Evolutionary conservation across 2,888 invertebrate species (phyloP).

Genomic region (Chironomus riparius): DNA sequence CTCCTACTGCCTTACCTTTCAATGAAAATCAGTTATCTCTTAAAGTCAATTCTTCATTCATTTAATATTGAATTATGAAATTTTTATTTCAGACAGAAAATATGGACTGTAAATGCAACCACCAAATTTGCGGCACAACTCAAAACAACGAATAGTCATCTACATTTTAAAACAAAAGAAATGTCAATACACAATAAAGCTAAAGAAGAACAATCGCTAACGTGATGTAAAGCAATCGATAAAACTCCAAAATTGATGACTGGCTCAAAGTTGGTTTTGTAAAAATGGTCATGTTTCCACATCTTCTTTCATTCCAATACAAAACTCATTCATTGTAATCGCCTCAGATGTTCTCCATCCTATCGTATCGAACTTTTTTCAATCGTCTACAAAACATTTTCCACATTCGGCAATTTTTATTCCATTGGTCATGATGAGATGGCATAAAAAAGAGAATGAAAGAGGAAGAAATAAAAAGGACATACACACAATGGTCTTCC

Average conservation of each 20-base stretch:
- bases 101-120: too few relatives aligned
- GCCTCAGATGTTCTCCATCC: not conserved
- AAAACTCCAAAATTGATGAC: constrained; percentile 15
- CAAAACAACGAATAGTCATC: too few relatives aligned
- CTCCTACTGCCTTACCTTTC: too few relatives aligned
- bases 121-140: too few relatives aligned
- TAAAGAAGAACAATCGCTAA: not conserved
- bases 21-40: too few relatives aligned
- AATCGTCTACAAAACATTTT: not conserved
- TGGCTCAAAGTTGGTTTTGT: constrained; percentile 13
- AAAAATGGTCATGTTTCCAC: constrained; percentile 19
- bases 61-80: too few relatives aligned
- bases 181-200: too few relatives aligned
- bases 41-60: too few relatives aligned
- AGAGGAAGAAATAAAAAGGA: not conserved
- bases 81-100: too few relatives aligned
- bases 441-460: not conserved
- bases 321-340: not conserved
- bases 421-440: constrained; percentile 20
- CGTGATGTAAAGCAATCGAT: constrained; percentile 2
- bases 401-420: not conserved
- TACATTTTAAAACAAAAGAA: not conserved
- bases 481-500: too few relatives aligned
- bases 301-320: not conserved
- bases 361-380: not conserved